Evolutionary conservation across 2,797 vertebrate genomes (phyloP), one percentile per base, ranked within the genome.

Genomic region (Tapera naevia): DNA sequence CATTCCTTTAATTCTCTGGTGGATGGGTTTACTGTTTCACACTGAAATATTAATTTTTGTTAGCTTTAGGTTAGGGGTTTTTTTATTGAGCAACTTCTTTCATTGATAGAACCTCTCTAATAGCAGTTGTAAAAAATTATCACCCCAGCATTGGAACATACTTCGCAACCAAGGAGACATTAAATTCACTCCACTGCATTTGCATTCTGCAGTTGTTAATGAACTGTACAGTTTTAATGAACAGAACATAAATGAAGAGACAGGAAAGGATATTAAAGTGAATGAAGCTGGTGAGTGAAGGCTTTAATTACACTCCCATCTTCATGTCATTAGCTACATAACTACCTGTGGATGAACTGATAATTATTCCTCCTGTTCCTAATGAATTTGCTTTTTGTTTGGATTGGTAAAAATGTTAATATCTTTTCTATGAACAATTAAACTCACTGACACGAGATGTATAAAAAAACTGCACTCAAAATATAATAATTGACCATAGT

Each of bases 281-380:
- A 79, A 9, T 54, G 71, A 17, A 84, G 50, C 79, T 15, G 2
- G 7, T 35, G 95, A 97, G 80, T 24, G 87, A 91, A 89, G 51
- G 53, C 72, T 93, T 96, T 97, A 96, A 98, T 97, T 96, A 94
- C 41, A 78, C 65, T 61, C 89, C 67, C 64, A 33, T 82, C 64
- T 58, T 88, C 81, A 41, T 93, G 92, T 96, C 97, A 96, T 97
- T 96, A 96, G 70, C 95, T 96, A 78, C 57, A 62, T 72, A 95
- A 90, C 79, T 89, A 87, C 93, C 97, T 91, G 92, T 78, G 93
- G 88, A 88, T 18, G 2, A 82, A 87, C 50, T 35, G 83, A 22
- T 85, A 72, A 85, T 91, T 58, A n/a, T 73, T 81, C 72, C 64
- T 54, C 23, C 13, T 78, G 85, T 94, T 91, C 72, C 60, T 70